Evolutionary conservation across 2,888 invertebrate genomes (phyloP).

Genomic region (Aspidapion aeneum): DNA sequence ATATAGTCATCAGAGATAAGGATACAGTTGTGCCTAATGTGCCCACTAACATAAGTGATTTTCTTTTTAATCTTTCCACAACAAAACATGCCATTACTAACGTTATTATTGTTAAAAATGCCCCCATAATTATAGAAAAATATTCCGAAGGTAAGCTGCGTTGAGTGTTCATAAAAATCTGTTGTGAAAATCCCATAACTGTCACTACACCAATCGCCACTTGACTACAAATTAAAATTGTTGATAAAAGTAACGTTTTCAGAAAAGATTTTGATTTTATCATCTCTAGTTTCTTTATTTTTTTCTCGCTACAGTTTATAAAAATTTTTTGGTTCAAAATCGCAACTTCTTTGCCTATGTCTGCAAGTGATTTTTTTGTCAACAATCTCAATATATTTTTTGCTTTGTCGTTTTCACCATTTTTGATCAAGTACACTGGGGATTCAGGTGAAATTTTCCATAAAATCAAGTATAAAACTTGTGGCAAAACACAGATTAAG

Average conservation of each 20-base stretch:
- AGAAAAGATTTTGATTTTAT: neutral
- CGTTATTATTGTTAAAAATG: neutral
- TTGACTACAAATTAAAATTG: neutral
- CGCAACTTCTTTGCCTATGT: neutral
- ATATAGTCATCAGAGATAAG: neutral
- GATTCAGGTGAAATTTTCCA: neutral
- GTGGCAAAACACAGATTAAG: neutral
- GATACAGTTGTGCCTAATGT: neutral
- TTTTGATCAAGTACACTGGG: neutral
- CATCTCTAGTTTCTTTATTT: neutral
- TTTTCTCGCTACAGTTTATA: neutral
- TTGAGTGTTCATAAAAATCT: neutral
- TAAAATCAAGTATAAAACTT: neutral
- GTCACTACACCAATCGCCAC: neutral
- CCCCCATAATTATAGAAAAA: neutral
- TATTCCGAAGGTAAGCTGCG: neutral
- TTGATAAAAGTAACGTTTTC: neutral
- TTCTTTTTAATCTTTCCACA: neutral
- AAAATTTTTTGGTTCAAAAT: neutral
- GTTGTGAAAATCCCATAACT: neutral
- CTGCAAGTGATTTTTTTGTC: neutral
- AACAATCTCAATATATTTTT: neutral
- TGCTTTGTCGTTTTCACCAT: neutral
- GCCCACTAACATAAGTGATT: neutral
- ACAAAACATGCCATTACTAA: neutral